Base-by-base conservation (phyloP, 2,797 vertebrate species). In the Sparidentex hasta region DNA sequence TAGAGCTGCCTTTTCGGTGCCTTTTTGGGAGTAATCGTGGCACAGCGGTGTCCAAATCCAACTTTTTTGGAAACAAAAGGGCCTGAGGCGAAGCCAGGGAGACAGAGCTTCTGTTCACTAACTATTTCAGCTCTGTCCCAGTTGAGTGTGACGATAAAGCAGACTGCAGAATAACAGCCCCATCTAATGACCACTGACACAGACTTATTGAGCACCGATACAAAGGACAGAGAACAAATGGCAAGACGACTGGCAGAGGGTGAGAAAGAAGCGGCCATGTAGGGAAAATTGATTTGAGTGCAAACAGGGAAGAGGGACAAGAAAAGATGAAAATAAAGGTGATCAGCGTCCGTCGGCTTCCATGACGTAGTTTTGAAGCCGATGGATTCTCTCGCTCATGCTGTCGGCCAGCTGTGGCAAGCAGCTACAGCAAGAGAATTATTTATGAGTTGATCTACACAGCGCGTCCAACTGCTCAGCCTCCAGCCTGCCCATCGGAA, bases 371-470 rank as follows among this genome's bases (percentile, higher is more conserved):
- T 83, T 80, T 76, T 48, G 61, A 82, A 86, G 71, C 70, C 17
- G 13, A 74, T 79, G 80, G 84, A 75, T 82, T 85, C 71, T 78
- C 79, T 79, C 17, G 7, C 72, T 80, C 64, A n/a, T 4, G 56
- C 66, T 79, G 81, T 68, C 71, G 44, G 52, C 71, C 79, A 84
- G 82, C 83, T 84, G 74, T 51, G 79, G 57, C 71, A 79, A 69
- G 75, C 72, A 59, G 71, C 73, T 47, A 66, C 78, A 86, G 74
- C 66, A 68, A 76, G 63, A 54, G 71, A 89, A 90, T 91, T 84
- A 91, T 92, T 91, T 85, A 90, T 92, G 86, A 90, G 74, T 85
- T 67, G 72, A 86, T 83, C 80, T 73, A 66, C 71, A 52, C 83
- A 69, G 69, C 63, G 81, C 78, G 69, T 82, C 88, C 48, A 81